Base-by-base conservation (phyloP, 30 jellyfish, hydroid and myxozoan genomes). In the Chironex yamaguchii region DNA sequence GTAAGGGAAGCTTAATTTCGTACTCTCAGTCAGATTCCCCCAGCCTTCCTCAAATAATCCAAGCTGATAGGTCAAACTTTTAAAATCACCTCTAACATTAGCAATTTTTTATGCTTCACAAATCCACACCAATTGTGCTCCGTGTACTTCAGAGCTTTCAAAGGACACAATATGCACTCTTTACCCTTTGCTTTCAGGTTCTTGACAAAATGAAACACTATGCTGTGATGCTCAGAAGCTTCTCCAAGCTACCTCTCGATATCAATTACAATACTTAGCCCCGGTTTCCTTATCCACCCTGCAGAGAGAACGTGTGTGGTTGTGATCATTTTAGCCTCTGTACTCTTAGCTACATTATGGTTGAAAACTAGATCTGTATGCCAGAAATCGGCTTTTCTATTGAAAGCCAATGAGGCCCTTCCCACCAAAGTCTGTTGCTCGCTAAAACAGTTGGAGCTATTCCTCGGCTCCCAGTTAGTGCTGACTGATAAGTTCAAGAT, bases 351-450 rank as follows among this genome's bases (percentile, higher is more conserved):
- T 12, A 14, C 36, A 3, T 67, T 17, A 32, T 36, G 36, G n/a
- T 36, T 17, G 14, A 71, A 27, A 29, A 71, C 36, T 13, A 31
- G 24, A 13, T 36, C 29, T 1, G 12, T 51, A 2, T 82, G 88
- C 88, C 88, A 76, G 14, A 49, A 32, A 34, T 52, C 82, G n/a
- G n/a, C 29, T 51, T 32, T 67, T 35, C 88, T 36, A 24, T 50
- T 1, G n/a, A 22, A 14, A 76, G 30, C 88, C 82, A 76, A 25
- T 52, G 64, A 12, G 88, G 88, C n/a, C 88, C 88, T n/a, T 76
- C 32, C 88, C 88, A 76, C 88, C 88, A 76, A 4, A 76, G 87
- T 21, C 63, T 62, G 29, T 36, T 76, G 23, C 53, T 67, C 62
- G 9, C 31, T 2, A 76, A 49, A 13, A 12, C 69, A 49, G 34